Percentiles rank a stretch among this genome's conserved stretches.
These are phyloP conservation scores for Cercopithecus mona DNA, from an alignment of 2,113 vertebrate species.

Conservation along the genomic window DNA sequence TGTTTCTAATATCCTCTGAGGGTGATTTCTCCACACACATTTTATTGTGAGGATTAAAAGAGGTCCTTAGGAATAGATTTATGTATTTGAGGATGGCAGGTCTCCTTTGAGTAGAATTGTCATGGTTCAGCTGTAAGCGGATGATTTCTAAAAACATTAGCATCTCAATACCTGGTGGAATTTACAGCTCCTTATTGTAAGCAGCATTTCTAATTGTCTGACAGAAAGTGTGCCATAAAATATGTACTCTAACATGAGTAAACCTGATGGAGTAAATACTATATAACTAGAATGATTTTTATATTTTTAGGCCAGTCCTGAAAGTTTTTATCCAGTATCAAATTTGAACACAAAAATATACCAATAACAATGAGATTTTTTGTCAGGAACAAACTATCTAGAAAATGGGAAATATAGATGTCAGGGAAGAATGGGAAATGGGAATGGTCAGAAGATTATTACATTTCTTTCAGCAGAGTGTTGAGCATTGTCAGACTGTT, in stretches of 20 bases:
- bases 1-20: not conserved
- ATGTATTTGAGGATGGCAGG: not conserved
- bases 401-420: not conserved
- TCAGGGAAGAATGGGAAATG: not conserved
- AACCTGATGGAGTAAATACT: too few relatives aligned
- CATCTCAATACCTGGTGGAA: not conserved
- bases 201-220: not conserved
- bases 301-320: not conserved
- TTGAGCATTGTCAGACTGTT: not conserved
- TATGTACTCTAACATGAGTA: not conserved
- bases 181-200: not conserved
- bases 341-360: not conserved
- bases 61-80: not conserved
- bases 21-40: not conserved
- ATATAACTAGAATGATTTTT: not conserved
- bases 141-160: not conserved
- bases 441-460: not conserved
- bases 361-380: not conserved
- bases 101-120: not conserved
- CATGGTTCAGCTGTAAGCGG: not conserved
- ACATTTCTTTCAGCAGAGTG: not conserved
- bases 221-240: not conserved
- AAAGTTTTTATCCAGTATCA: not conserved
- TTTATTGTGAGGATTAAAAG: not conserved
- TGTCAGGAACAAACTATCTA: not conserved